Conservation (phyloP, 2,797 vertebrate genomes). For the Arnoldichthys spilopterus region DNA sequence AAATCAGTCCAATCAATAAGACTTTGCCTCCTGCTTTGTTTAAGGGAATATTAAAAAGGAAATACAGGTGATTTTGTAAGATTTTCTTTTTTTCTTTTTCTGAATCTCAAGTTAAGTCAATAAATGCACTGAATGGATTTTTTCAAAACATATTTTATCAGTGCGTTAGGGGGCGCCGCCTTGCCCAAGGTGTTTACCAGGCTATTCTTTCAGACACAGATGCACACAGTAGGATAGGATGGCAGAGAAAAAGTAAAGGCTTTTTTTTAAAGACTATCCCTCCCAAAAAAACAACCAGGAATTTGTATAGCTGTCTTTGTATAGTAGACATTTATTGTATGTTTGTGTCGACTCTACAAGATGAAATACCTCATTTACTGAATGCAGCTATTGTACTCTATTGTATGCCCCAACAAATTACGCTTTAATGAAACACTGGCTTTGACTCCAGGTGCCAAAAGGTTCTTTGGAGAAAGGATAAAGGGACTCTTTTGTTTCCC, state of each 20-base stretch:
- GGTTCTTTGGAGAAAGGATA: not conserved
- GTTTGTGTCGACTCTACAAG: conserved; percentile 4
- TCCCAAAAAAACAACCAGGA: not conserved
- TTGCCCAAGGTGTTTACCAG: conserved; percentile 27
- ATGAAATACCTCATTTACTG: conserved; percentile 20
- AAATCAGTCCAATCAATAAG: conserved; percentile 83
- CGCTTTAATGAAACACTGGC: not conserved
- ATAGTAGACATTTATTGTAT: conserved; percentile 6
- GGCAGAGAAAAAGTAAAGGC: not conserved
- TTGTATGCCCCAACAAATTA: conserved; percentile 3
- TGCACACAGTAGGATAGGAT: conserved; percentile 11
- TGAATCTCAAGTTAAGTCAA: conserved; percentile 73
- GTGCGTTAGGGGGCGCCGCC: conserved; percentile 11
- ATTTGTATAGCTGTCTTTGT: conserved; percentile 8
- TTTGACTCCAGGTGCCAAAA: not conserved
- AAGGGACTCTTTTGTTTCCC: not conserved
- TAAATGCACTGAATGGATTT: conserved; percentile 55
- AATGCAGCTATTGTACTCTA: not conserved
- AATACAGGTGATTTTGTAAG: conserved; percentile 67
- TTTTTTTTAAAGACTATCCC: conserved; percentile 1
- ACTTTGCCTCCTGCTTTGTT: conserved; percentile 76
- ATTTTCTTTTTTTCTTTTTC: conserved; percentile 63
- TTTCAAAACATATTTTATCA: conserved; percentile 40
- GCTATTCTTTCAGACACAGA: conserved; percentile 17
- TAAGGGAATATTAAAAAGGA: conserved; percentile 79